Base-by-base conservation (phyloP, 2,797 vertebrate species). In the Adelosebastes latens region DNA sequence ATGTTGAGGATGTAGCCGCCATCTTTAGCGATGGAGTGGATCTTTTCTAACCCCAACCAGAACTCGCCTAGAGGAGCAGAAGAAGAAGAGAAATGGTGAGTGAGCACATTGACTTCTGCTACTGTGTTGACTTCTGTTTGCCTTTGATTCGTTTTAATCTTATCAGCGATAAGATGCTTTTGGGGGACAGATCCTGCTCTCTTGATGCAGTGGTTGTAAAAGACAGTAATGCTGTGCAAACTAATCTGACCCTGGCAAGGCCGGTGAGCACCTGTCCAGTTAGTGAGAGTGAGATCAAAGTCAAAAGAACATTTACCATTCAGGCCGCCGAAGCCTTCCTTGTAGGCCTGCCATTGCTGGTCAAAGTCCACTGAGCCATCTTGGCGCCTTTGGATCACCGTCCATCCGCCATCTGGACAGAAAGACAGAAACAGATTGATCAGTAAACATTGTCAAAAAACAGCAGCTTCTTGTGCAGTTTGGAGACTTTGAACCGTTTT, bases 281-380 rank as follows among this genome's bases (percentile, higher is more conserved):
- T 39, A 77, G 80, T 16, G 60, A 79, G 64, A 85, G 78, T 70
- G 53, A 56, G 69, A 84, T 79, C 58, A 84, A 83, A 72, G 39
- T 76, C 59, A 36, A 75, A 77, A 79, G 83, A 53, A 61, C 24
- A 93, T 96, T 90, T 94, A 99, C 98, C 97, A 61, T 52, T 94
- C 13, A 97, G 94, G 78, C 94, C 96, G 86, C 98, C 98, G 32
- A 99, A 99, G 91, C 98, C 98, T 1, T 94, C 94, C 86, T 94
- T 96, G 64, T 99, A 99, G 75, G 96, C 96, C 72, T 97, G 95
- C 98, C 98, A 99, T 9, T 96, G 94, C 91, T 94, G 97, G 84
- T 99, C 96, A 76, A 99, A 99, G 91, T 99, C 97, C 71, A 98
- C 96, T 0, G 97, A 98, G 67, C 98, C 98, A 1, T 99, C 97